Evolutionary conservation across 2,797 vertebrate genomes (phyloP), one percentile per base, ranked within the genome.

Genomic region (Mallotus villosus): DNA sequence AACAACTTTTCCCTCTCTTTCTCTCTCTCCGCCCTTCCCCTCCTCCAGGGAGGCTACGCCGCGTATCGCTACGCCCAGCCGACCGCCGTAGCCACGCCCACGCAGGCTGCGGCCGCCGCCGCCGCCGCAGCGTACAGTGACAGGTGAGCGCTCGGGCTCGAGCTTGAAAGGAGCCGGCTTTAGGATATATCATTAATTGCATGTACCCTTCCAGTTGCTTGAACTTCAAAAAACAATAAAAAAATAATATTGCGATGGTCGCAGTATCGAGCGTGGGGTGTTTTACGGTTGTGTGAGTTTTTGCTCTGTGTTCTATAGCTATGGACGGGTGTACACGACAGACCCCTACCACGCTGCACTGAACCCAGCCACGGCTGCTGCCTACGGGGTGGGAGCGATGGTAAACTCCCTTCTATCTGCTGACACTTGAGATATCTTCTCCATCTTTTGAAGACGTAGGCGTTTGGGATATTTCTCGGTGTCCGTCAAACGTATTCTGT

Each of bases 341-440:
- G 97, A 99, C 85, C 97, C 97, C 80, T 98, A 99, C 92, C 96
- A 98, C 66, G 97, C 96, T 87, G 97, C 97, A 63, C 94, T 99
- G 75, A 94, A 95, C 88, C 95, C 96, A 78, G 95, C 97, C 70
- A 91, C 95, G 85, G 84, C 88, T 6, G 86, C 88, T 2, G 97
- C 97, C 85, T 99, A 99, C 70, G 97, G 97, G 90, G 97, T 99
- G 81, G 96, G 97, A 87, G 97, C 97, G 90, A 97, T 99, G 97
- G 97, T 99, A 85, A 94, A 91, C 77, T 3, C 5, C 2, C 55
- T 17, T 16, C 1, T 7, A 63, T n/a, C 25, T 27, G 8, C 58
- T 14, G 41, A 46, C 12, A 11, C 41, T 46, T 46, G 41, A 14
- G 1, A 46, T 46, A 46, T 46, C 41, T 46, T 46, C 41, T 53